Percentiles rank a stretch among this genome's conserved stretches.
phyloP scores from a whole-genome alignment of 1,140 invertebrate species.

The Calephelis virginiensis region DNA sequence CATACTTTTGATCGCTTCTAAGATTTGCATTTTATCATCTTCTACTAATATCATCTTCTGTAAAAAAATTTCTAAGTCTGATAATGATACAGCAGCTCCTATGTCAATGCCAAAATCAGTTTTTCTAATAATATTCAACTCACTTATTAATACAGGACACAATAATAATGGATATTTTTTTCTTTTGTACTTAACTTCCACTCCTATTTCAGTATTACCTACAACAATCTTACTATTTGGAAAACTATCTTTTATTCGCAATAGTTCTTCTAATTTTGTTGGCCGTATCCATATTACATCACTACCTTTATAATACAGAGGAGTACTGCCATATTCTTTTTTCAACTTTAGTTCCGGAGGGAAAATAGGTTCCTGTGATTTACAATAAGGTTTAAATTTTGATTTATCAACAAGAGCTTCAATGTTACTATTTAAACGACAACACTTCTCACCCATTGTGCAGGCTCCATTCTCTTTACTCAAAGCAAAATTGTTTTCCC shows the following conservation, averaged over 20 bases:
- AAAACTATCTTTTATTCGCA: constrained; percentile 86
- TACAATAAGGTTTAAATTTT: constrained; percentile 87
- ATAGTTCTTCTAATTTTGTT: constrained; percentile 82
- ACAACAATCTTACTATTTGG: constrained; percentile 92
- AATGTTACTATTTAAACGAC: constrained; percentile 43
- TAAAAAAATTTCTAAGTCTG: constrained; percentile 84
- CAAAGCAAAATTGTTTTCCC: constrained; percentile 70
- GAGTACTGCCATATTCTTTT: constrained; percentile 80
- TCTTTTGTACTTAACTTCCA: constrained; percentile 95
- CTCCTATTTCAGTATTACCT: constrained; percentile 96
- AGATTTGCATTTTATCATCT: constrained; percentile 83
- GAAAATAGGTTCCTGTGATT: constrained; percentile 95
- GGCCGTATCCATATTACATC: constrained; percentile 91
- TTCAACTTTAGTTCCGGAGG: constrained; percentile 89
- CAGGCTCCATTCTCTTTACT: constrained; percentile 34
- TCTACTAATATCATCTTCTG: constrained; percentile 79
- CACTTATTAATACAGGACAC: constrained; percentile 85
- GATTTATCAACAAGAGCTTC: constrained; percentile 70
- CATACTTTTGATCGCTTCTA: constrained; percentile 48
- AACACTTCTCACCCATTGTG: constrained; percentile 60
- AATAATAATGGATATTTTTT: constrained; percentile 90
- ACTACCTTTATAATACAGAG: constrained; percentile 84
- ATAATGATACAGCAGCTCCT: constrained; percentile 89
- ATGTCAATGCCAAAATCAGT: constrained; percentile 82
- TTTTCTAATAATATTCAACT: constrained; percentile 82